Evolutionary conservation across 1,140 invertebrate genomes (phyloP).

Genomic region (Elymnias hypermnestra): DNA sequence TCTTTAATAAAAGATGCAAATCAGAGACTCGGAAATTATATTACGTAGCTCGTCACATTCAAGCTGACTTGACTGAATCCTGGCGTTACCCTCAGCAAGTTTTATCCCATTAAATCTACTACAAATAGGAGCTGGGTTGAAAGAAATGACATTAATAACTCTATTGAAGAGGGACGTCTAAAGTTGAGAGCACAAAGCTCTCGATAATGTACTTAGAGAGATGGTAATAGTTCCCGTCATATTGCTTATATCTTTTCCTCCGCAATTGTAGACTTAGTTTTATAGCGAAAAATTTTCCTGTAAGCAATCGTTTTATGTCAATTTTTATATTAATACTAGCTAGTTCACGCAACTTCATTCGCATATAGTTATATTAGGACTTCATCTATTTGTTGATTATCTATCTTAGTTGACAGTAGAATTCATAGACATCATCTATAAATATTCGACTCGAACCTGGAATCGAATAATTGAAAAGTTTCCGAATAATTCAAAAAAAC

Average conservation of each 20-base stretch:
- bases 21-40: background rate
- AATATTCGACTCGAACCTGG: too few species aligned
- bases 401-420: too few species aligned
- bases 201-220: constrained; percentile 10
- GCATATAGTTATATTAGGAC: too few species aligned
- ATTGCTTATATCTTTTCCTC: constrained; percentile 11
- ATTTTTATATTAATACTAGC: too few species aligned
- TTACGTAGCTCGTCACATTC: background rate
- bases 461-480: too few species aligned
- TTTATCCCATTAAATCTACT: background rate
- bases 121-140: background rate
- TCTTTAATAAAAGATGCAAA: constrained; percentile 1
- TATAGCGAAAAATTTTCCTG: too few species aligned
- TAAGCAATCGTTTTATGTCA: too few species aligned
- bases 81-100: background rate
- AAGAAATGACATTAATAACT: constrained; percentile 9
- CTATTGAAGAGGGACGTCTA: constrained; percentile 1
- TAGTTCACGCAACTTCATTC: too few species aligned
- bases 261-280: constrained; percentile 13
- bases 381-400: too few species aligned
- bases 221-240: constrained; percentile 6
- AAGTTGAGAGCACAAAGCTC: constrained; percentile 3
- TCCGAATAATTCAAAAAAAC: too few species aligned
- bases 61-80: background rate
- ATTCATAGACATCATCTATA: too few species aligned